Percentiles rank a stretch among this genome's conserved stretches.
Evolutionary conservation across 2,797 vertebrate genomes (phyloP).

Genomic region (Enteromius unitaeniatus): DNA sequence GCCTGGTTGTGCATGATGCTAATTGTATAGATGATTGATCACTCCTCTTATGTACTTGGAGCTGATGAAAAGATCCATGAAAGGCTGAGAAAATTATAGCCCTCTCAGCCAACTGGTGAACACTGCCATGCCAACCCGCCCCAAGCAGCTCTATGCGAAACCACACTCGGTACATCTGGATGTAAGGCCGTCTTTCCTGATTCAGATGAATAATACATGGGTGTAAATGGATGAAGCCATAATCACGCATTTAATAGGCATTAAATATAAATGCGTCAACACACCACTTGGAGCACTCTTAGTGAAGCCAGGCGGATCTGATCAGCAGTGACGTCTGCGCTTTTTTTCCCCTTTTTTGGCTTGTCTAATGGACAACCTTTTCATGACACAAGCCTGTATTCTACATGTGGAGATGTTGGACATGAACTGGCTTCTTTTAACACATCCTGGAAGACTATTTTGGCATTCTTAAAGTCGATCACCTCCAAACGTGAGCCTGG

Average conservation of each 20-base stretch:
- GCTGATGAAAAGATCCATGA: conserved; percentile 71
- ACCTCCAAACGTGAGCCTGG: background rate
- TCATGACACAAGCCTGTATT: background rate
- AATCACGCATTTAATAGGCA: conserved; percentile 75
- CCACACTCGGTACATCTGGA: conserved; percentile 67
- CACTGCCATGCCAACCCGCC: conserved; percentile 67
- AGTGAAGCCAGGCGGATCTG: conserved; percentile 5
- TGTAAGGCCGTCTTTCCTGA: conserved; percentile 64
- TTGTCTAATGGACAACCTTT: conserved; percentile 13
- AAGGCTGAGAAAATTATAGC: conserved; percentile 72
- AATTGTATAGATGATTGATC: conserved; percentile 48
- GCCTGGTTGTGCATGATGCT: conserved; percentile 45
- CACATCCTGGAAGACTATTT: background rate
- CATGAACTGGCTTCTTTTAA: background rate
- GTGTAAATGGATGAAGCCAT: conserved; percentile 76
- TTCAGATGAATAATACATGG: conserved; percentile 74
- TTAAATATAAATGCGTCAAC: conserved; percentile 68
- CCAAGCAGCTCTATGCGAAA: conserved; percentile 60
- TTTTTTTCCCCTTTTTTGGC: background rate
- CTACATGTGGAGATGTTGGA: background rate
- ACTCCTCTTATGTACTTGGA: conserved; percentile 64
- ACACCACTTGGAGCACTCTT: conserved; percentile 13
- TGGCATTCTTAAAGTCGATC: background rate
- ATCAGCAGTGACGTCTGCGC: conserved; percentile 10
- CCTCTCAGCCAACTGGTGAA: conserved; percentile 67